These are phyloP conservation scores for Rhingia campestris DNA, from an alignment of 2,888 invertebrate genomes.

Conservation along the genomic window DNA sequence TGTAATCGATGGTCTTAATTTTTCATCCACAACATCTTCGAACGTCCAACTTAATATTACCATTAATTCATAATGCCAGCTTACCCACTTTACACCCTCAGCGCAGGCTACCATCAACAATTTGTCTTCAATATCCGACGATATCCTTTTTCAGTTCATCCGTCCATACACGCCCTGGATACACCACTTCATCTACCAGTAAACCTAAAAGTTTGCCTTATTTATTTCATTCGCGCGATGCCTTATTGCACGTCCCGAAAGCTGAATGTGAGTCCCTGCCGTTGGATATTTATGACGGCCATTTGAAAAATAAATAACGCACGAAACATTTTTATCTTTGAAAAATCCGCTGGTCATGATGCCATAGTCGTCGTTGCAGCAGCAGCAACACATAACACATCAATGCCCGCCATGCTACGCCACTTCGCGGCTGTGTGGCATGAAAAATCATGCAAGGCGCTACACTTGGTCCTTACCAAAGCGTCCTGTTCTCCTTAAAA, in stretches of 20 bases:
- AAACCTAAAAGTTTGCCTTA: constrained; percentile 60
- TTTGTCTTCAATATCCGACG: constrained; percentile 59
- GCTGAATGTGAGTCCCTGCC: constrained; percentile 56
- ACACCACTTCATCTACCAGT: constrained; percentile 36
- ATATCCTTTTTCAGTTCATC: constrained; percentile 39
- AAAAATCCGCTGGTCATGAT: constrained; percentile 52
- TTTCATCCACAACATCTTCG: constrained; percentile 47
- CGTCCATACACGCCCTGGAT: constrained; percentile 14
- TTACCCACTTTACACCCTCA: constrained; percentile 66
- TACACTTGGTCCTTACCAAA: constrained; percentile 29
- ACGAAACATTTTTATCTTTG: constrained; percentile 67
- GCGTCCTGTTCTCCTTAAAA: constrained; percentile 28
- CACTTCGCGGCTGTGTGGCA: constrained; percentile 26
- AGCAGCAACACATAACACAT: constrained; percentile 4
- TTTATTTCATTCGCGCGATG: constrained; percentile 51
- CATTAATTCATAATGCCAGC: constrained; percentile 59
- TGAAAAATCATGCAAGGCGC: constrained; percentile 68
- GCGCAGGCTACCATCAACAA: constrained; percentile 32
- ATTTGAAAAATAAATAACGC: constrained; percentile 63
- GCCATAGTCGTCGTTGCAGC: neutral
- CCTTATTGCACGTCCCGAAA: constrained; percentile 61
- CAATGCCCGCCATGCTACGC: constrained; percentile 20
- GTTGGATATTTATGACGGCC: constrained; percentile 73
- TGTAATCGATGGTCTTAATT: constrained; percentile 54
- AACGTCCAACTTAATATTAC: constrained; percentile 50